Evolutionary conservation across 2,113 vertebrate genomes (phyloP).

Genomic region (Narcine bancroftii): DNA sequence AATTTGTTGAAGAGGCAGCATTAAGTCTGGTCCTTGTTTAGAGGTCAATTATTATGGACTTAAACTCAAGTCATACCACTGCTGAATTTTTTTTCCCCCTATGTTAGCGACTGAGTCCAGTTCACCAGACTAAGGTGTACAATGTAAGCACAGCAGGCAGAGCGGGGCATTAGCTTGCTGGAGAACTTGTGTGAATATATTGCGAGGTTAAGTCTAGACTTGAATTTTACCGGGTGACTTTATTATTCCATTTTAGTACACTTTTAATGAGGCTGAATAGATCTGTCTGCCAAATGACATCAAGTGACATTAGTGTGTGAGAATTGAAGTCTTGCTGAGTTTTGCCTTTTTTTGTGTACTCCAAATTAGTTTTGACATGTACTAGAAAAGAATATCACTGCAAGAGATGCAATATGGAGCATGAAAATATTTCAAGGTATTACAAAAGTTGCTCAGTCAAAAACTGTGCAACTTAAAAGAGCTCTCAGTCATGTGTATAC

Average conservation of each 20-base stretch:
- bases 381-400: neutral
- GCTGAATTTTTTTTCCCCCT: neutral
- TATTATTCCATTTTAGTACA: neutral
- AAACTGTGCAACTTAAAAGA: neutral
- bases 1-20: slow-evolving; percentile 17
- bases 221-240: neutral
- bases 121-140: neutral
- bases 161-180: neutral
- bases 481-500: neutral
- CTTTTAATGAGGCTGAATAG: neutral
- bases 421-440: slow-evolving; percentile 12
- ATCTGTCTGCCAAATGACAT: neutral
- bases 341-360: neutral
- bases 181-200: neutral
- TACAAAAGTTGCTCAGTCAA: neutral
- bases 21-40: slow-evolving; percentile 33
- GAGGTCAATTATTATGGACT: slow-evolving; percentile 11
- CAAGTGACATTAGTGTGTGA: neutral
- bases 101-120: too few species aligned
- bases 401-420: neutral
- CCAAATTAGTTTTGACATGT: neutral
- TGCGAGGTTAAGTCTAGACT: slow-evolving; percentile 3
- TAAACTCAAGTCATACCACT: slow-evolving; percentile 17
- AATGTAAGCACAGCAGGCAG: slow-evolving; percentile 30
- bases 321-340: neutral